Evolutionary conservation across 2,113 vertebrate species (phyloP), one percentile per base, ranked within the genome.

Genomic region (Serilophus lunatus): DNA sequence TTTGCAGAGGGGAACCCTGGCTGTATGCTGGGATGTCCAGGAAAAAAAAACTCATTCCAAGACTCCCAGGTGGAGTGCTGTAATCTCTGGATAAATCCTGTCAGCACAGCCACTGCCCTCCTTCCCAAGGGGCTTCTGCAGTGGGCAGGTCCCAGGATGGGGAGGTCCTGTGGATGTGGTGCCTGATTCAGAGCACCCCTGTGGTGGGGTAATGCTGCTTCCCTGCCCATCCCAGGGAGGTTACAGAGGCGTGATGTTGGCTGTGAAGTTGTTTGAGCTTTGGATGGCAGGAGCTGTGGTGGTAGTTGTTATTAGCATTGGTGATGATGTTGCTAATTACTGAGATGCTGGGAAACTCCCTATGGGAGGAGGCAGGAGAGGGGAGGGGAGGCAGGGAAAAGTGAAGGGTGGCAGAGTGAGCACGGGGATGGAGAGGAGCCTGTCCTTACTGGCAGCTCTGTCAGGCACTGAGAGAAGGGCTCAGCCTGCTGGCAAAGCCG

Each of bases 321-420:
- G 70, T 40, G 94, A 69, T 95, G 94, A 81, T 95, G 96, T 33
- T 71, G 94, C 91, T 95, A 91, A 96, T 97, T 96, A 96, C 82
- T 13, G 81, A 94, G 84, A 86, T 80, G 89, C 93, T 88, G 95
- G 94, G 94, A 95, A 96, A 95, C 95, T 96, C 95, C 96, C 94
- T 50, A 17, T 66, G 96, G 95, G 94, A 96, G 93, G 95, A 89
- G 96, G 91, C 50, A 42, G 53, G 47, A 36, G 47, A 82, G 54
- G 64, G 71, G 82, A 88, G 88, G 79, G 18, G 24, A 76, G 70
- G 70, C 78, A 85, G 82, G 74, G 49, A 35, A 18, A 50, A 86
- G 86, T 14, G 63, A 45, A 47, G 86, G 57, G 60, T 80, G 66
- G 56, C 0, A 1, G 42, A 86, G 82, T 1, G 69, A 83, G 56